Evolutionary conservation across 2,888 invertebrate genomes (phyloP), one percentile per base, ranked within the genome.

Genomic region (Parnassius apollo): DNA sequence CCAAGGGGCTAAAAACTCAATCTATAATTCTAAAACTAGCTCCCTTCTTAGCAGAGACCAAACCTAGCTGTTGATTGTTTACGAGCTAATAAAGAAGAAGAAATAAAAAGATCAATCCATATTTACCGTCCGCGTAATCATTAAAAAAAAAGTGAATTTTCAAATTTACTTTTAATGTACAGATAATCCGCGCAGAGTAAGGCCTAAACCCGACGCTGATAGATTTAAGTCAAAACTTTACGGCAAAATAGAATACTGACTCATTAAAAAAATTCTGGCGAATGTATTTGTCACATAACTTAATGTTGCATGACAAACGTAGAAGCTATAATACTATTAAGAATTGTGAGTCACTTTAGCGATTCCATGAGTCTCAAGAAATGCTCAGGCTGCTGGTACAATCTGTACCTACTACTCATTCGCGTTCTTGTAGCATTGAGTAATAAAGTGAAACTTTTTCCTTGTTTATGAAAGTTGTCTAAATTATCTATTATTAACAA

Each of bases 371-470:
- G 57, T 52, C 44, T 57, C 52, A 42, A 55, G 61, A 61, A 61
- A 22, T 53, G 42, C n/a, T 10, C 42, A n/a, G 48, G 12, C 62
- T 57, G 56, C 62, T 57, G 56, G 10, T 56, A 57, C 52, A 61
- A 52, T 46, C 42, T 53, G 53, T 35, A 22, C 49, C 18, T 51
- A 53, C 46, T 25, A 53, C 46, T 25, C n/a, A 44, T 53, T 48
- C 52, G 48, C 57, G 44, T 51, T 59, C 50, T 51, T 51, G 50
- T 52, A 10, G 57, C 13, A 57, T 62, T 62, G 51, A 57, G 22
- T 62, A 57, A 61, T 61, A 62, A 53, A 57, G n/a, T 22, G 35
- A 35, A 45, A 57, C 52, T 57, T 62, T 62, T 53, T 62, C 62
- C 62, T 62, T 57, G 57, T 53, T 25, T 51, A 46, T 61, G 35